Percentiles rank a stretch among this genome's conserved stretches.
Evolutionary conservation across 1,140 invertebrate species (phyloP).

Genomic region (Drosophila subpulchrella): DNA sequence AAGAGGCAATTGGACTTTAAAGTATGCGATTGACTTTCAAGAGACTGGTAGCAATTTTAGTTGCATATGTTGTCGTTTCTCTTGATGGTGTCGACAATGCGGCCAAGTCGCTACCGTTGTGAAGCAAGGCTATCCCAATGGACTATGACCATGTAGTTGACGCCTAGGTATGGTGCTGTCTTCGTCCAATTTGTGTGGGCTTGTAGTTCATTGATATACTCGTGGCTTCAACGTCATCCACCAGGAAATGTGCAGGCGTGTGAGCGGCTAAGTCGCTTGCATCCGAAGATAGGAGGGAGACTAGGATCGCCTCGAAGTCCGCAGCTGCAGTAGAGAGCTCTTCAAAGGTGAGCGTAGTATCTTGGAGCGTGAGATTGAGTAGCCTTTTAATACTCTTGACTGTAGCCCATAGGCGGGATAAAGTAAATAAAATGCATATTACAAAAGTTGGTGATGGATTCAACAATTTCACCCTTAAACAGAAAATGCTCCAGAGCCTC

Average conservation of each 20-base stretch:
- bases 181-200: not conserved
- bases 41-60: not conserved
- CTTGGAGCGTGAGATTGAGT: not conserved
- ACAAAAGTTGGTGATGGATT: not conserved
- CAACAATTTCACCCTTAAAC: not conserved
- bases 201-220: not conserved
- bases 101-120: not conserved
- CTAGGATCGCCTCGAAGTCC: not conserved
- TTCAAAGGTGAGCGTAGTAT: not conserved
- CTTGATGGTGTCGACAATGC: not conserved
- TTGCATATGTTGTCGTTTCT: not conserved
- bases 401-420: too few relatives aligned
- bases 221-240: not conserved
- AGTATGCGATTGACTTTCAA: too few relatives aligned
- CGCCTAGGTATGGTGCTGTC: not conserved
- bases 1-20: too few relatives aligned
- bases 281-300: not conserved
- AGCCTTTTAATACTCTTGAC: not conserved
- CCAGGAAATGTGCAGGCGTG: not conserved
- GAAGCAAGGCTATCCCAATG: too few relatives aligned
- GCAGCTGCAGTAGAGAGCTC: not conserved
- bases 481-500: not conserved
- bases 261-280: conserved; percentile 1
- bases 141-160: too few relatives aligned
- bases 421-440: too few relatives aligned